Base-by-base conservation (phyloP, 2,888 invertebrate species). In the Taenaris catops region DNA sequence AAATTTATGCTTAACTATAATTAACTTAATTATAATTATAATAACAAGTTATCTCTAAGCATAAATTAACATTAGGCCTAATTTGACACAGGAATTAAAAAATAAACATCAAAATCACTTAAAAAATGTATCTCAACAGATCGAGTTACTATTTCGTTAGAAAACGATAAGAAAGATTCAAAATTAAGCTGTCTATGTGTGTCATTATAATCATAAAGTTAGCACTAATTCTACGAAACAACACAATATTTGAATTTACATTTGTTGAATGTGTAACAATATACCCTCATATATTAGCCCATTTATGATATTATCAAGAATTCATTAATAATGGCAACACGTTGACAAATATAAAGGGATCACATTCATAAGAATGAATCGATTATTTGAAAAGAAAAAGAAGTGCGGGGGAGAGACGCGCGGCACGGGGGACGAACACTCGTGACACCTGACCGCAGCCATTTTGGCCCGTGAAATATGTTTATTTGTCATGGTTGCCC, bases 401-500 rank as follows among this genome's bases (percentile, higher is more conserved):
- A 70, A 63, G 55, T 48, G 49, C 48, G 53, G 53, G 41, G 39
- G 51, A 46, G 42, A 33, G 50, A 48, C 40, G 44, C 38, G 50
- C 36, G 42, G 58, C 46, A 58, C 48, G 54, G 58, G 59, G 59
- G 61, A 60, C 63, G 60, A 59, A 57, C 57, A 54, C 57, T 57
- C 64, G 64, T 79, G 86, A 83, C 86, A 84, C 80, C 80, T 84
- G 86, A 86, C 84, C 86, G 81, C 73, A 80, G 81, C 80, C 84
- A 81, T 83, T 84, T 84, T 79, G 71, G 83, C 70, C 78, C 75
- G 73, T 84, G 84, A 86, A 84, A 86, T 84, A 86, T 86, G 83
- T 84, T 86, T 86, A 86, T 86, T 86, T 84, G 86, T 83, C 81
- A 74, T 80, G 74, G 74, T 63, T 72, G 69, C 65, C 74, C 69